A percentile compares a stretch with the other conserved stretches of the same genome.
phyloP scores from a whole-genome alignment of 2,797 vertebrate genomes.

The Steatocranus sp. region DNA sequence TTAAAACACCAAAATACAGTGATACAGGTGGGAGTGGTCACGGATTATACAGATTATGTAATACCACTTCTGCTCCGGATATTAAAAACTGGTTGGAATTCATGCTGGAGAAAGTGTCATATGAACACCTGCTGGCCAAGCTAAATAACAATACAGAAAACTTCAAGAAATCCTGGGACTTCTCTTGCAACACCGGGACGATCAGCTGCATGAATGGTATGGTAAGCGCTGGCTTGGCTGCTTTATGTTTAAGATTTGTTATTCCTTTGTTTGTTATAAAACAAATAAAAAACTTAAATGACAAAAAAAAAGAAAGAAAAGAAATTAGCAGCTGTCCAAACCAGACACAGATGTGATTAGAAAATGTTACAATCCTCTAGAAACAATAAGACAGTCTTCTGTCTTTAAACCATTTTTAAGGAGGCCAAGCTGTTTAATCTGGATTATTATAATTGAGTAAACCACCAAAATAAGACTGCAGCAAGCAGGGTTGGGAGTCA shows the following conservation, averaged over 20 bases:
- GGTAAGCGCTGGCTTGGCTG: not conserved
- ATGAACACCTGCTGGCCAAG: not conserved
- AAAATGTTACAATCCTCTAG: not conserved
- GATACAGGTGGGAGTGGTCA: not conserved
- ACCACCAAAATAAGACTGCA: not conserved
- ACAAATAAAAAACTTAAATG: not conserved
- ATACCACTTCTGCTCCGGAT: not conserved
- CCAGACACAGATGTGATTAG: not conserved
- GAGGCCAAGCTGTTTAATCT: rapidly evolving
- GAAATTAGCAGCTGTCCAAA: not conserved
- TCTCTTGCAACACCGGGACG: rapidly evolving
- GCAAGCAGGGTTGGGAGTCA: not conserved
- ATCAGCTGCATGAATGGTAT: not conserved
- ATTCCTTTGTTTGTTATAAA: not conserved
- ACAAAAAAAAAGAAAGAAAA: not conserved
- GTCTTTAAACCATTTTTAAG: not conserved
- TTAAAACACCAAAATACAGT: not conserved
- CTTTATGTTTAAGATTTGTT: not conserved
- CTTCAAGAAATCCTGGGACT: not conserved
- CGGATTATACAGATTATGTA: not conserved
- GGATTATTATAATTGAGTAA: not conserved
- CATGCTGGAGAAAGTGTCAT: not conserved
- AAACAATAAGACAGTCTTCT: not conserved
- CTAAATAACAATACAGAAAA: not conserved
- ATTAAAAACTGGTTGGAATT: not conserved